Evolutionary conservation across 2,888 invertebrate genomes (phyloP).

Genomic region (Rutpela maculata): DNA sequence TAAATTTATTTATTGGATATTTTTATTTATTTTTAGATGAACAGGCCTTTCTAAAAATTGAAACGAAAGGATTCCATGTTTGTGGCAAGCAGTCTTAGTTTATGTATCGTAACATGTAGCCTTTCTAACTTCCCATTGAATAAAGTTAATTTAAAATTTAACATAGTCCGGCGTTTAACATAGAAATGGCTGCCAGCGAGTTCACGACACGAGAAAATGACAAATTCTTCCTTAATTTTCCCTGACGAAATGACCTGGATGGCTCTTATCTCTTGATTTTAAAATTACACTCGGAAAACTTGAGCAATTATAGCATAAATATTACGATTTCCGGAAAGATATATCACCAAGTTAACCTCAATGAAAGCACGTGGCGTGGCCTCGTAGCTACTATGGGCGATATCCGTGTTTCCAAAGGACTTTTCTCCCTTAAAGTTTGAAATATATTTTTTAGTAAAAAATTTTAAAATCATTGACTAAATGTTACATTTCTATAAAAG

Average conservation of each 20-base stretch:
- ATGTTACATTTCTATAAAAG: too few relatives aligned
- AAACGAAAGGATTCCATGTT: too few relatives aligned
- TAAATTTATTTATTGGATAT: too few relatives aligned
- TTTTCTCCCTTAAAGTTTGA: neutral
- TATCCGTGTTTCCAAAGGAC: neutral
- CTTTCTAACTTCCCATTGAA: neutral
- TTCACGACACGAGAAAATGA: conserved; percentile 28
- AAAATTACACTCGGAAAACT: conserved; percentile 24
- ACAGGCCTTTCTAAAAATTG: neutral
- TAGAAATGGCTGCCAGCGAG: conserved; percentile 11
- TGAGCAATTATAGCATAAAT: conserved; percentile 22
- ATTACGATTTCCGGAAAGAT: conserved; percentile 17
- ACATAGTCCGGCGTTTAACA: conserved; percentile 25
- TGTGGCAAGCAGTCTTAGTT: neutral
- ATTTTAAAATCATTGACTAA: too few relatives aligned
- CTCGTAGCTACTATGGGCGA: neutral
- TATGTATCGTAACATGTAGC: neutral
- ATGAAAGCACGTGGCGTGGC: neutral
- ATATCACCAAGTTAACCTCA: neutral
- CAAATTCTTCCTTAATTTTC: conserved; percentile 37
- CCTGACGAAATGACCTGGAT: conserved; percentile 28
- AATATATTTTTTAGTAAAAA: neutral
- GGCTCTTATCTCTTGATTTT: conserved; percentile 6
- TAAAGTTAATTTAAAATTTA: conserved; percentile 26
- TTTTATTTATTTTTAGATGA: neutral